A percentile compares a stretch with the other conserved stretches of the same genome.
phyloP scores from a whole-genome alignment of 1,140 invertebrate species.

The Achatina immaculata region DNA sequence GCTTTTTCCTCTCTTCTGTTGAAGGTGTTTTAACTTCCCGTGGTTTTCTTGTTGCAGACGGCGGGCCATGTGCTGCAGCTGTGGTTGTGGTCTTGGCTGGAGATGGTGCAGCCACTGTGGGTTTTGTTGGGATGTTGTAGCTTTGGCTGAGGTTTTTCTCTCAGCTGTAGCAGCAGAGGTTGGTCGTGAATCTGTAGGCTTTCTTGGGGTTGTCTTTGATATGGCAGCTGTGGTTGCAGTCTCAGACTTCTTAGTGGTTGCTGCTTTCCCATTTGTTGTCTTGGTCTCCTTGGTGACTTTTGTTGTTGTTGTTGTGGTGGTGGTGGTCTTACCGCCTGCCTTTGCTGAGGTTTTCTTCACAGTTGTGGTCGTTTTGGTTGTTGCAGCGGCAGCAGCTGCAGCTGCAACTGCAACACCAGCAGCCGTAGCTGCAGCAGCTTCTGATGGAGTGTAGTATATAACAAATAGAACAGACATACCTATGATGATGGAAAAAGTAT shows the following conservation, averaged over 20 bases:
- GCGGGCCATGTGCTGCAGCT: background rate
- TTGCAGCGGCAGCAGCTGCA: background rate
- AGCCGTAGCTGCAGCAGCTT: too few relatives aligned
- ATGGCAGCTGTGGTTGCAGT: background rate
- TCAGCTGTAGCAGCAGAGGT: slow-evolving; percentile 11
- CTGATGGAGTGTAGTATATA: too few relatives aligned
- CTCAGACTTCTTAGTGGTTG: background rate
- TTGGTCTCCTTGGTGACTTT: background rate
- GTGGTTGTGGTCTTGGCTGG: background rate
- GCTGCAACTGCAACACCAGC: too few relatives aligned
- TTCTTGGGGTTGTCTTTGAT: slow-evolving; percentile 18
- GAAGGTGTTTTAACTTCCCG: background rate
- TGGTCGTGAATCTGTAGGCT: slow-evolving; percentile 22
- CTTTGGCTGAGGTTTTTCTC: slow-evolving; percentile 13
- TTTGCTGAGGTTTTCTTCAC: slow-evolving; percentile 17
- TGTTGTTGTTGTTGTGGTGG: slow-evolving; percentile 16
- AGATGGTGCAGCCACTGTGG: background rate
- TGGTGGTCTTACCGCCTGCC: slow-evolving; percentile 2
- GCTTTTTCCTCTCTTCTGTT: slow-evolving; percentile 23
- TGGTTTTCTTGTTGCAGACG: slow-evolving; percentile 3
- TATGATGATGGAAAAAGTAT: background rate
- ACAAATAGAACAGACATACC: background rate
- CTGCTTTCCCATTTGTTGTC: background rate
- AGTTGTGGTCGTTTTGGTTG: slow-evolving; percentile 17
- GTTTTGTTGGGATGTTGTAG: slow-evolving; percentile 13